Base-by-base conservation (phyloP, 2,797 vertebrate species). In the Menidia menidia region DNA sequence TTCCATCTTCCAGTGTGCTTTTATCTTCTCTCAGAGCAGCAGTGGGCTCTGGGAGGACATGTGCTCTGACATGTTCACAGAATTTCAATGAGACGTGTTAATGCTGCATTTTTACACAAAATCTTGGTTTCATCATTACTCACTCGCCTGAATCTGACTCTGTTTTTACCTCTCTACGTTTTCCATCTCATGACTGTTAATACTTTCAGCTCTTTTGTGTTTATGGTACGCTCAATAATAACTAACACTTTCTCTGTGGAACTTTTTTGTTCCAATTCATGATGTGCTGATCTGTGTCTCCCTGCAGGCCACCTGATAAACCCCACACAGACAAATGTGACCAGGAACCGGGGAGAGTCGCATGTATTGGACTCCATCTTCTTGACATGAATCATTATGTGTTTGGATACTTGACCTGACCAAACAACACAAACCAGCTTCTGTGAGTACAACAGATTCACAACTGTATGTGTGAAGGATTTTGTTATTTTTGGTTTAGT, bases 391-490 rank as follows among this genome's bases (percentile, higher is more conserved):
- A 66, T 71, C 76, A 81, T 14, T 63, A 87, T 84, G 83, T 71
- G 75, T 73, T 83, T 72, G 82, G 76, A 75, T 74, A 83, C 84
- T 75, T 88, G 83, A 90, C 70, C 77, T 77, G 73, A 84, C 54
- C 30, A 25, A 77, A 62, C 69, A 7, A 64, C 70, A 30, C 60
- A 50, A 82, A 78, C 71, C 56, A 71, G 25, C 66, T 35, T 48
- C 72, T 79, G 91, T 91, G 61, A 91, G 92, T 90, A 83, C 44
- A 35, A 57, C n/a, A 14, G 19, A 53, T 11, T 4, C 13, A 6
- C 25, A 25, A 25, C 25, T 25, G 25, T 25, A 25, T 25, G 1
- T 2, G 25, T 25, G 25, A 25, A 25, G 25, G 25, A 25, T 25
- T 25, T 25, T 25, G 25, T 25, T 25, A 25, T 25, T 1, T 25